Evolutionary conservation across 1,140 invertebrate genomes (phyloP), one percentile per base, ranked within the genome.

Genomic region (Leptinotarsa defecta): DNA sequence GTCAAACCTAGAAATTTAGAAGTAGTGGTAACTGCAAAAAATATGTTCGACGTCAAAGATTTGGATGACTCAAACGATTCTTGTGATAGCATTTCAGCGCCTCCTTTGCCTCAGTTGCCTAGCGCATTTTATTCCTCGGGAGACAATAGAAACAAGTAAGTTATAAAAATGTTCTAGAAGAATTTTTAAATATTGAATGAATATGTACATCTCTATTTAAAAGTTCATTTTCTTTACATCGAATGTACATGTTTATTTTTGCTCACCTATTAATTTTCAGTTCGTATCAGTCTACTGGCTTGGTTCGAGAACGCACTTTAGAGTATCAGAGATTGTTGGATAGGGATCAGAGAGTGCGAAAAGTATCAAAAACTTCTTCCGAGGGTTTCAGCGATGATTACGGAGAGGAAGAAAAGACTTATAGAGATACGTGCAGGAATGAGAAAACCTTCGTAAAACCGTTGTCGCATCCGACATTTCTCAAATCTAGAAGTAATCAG

Each of bases 11-110:
- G 90, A 34, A 89, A 88, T 70, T 80, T 91, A 0, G 87, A 89
- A 74, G 89, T 91, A 86, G 86, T 91, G 0, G 86, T 90, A 48
- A 88, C 84, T 52, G 88, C 83, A 62, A 88, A 88, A 13, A 87
- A 88, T 76, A 90, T 87, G 6, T 91, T 91, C 76, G 90, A 91
- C 74, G 89, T 91, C 0, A 81, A 89, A 1, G 90, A 91, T 74
- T 83, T 89, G 1, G 86, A 90, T 34, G 90, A 91, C 76, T 87
- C 88, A 27, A 73, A 77, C 8, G 81, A 91, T 76, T 87, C 88
- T 24, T 74, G 74, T 48, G 81, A 82, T 64, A 87, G 87, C 2
- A 87, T 86, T 17, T 61, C 65, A 13, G 73, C 74, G 22, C 88
- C 88, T 3, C 88, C 90, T 3, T 79, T 91, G 74, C 89, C 90